phyloP scores from a whole-genome alignment of 2,888 invertebrate genomes.

The Amiota minor region DNA sequence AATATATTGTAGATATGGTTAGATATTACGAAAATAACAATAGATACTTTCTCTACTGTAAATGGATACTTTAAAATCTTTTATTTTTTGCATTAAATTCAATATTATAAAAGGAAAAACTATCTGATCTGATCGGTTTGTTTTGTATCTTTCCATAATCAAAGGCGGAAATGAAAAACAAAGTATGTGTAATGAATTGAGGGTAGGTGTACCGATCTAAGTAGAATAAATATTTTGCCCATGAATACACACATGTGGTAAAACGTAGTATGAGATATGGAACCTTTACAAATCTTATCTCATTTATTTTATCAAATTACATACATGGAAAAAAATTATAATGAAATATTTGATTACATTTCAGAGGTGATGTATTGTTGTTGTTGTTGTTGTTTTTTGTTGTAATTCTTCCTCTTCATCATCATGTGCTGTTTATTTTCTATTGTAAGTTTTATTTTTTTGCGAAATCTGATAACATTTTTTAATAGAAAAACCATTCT shows the following conservation, averaged over 20 bases:
- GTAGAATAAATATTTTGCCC: too few species aligned
- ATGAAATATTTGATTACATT: neutral
- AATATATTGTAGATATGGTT: neutral
- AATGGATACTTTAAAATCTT: constrained; percentile 20
- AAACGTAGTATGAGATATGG: too few species aligned
- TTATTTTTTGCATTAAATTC: too few species aligned
- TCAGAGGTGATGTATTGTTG: constrained; percentile 1
- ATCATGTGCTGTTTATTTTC: neutral
- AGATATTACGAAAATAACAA: neutral
- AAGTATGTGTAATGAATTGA: too few species aligned
- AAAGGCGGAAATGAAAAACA: too few species aligned
- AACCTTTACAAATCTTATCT: constrained; percentile 45
- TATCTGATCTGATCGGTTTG: too few species aligned
- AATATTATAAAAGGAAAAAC: too few species aligned
- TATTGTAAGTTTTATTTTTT: constrained; percentile 13
- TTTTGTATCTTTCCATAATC: too few species aligned
- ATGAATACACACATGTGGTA: too few species aligned
- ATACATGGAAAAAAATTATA: constrained; percentile 25
- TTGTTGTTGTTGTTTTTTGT: constrained; percentile 27
- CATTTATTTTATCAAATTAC: constrained; percentile 57
- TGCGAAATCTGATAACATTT: constrained; percentile 53
- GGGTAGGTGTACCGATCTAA: too few species aligned
- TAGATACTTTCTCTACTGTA: neutral
- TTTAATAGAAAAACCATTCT: constrained; percentile 56
- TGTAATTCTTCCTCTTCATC: neutral